Evolutionary conservation across 2,113 vertebrate species (phyloP).

Genomic region (Fukomys damarensis): DNA sequence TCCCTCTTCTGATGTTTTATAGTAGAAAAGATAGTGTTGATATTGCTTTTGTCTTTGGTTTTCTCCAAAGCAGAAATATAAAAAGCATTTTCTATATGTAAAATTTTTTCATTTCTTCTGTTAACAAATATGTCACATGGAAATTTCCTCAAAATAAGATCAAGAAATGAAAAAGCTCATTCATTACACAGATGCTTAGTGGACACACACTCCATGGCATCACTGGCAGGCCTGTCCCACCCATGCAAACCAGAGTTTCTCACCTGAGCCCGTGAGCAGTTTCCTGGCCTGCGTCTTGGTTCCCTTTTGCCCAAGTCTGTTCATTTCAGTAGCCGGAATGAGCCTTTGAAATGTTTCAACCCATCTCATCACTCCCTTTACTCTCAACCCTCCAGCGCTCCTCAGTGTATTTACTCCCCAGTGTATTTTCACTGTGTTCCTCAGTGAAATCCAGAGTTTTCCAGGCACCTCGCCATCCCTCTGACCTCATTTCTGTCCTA

Average conservation of each 20-base stretch:
- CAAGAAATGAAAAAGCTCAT: neutral
- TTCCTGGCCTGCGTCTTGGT: neutral
- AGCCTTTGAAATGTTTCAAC: neutral
- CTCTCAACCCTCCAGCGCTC: neutral
- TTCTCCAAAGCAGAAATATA: neutral
- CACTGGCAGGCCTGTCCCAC: neutral
- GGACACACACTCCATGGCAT: neutral
- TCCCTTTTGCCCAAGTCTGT: neutral
- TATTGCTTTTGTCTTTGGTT: constrained; percentile 19
- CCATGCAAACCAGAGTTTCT: neutral
- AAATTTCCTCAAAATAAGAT: constrained; percentile 40
- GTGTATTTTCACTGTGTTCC: too few species aligned
- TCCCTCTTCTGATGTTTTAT: neutral
- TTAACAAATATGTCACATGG: neutral
- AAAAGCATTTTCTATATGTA: neutral
- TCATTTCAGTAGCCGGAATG: neutral
- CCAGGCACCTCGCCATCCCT: neutral
- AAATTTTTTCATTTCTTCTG: neutral
- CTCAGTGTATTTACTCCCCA: neutral
- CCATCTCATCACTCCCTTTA: neutral
- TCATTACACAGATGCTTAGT: neutral
- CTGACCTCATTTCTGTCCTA: constrained; percentile 28
- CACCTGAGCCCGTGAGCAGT: neutral
- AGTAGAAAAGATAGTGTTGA: neutral
- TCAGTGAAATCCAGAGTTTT: constrained; percentile 8